A percentile compares a stretch with the other conserved stretches of the same genome.
Evolutionary conservation across 2,888 invertebrate species (phyloP).

Genomic region (Leptopilina myrica): DNA sequence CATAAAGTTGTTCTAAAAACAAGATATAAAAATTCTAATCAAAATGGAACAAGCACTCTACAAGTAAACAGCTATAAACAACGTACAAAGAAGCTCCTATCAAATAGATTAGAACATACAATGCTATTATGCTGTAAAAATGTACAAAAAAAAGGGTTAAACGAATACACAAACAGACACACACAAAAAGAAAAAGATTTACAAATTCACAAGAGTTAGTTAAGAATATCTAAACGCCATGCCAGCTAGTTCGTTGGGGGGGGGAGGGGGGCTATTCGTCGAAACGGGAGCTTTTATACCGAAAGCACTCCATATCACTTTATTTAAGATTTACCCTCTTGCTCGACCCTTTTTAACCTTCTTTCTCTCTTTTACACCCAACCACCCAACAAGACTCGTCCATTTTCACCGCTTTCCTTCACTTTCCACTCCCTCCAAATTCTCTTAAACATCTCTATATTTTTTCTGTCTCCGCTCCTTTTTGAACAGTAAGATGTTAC

Average conservation of each 20-base stretch:
- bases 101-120: no score
- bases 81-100: no score
- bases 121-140: no score
- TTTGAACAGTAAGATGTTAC: conserved; percentile 69
- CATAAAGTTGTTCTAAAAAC: no score
- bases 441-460: conserved; percentile 61
- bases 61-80: no score
- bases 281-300: conserved; percentile 76
- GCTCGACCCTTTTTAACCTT: conserved; percentile 74
- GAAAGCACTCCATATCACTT: conserved; percentile 77
- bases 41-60: no score
- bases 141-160: conserved; percentile 14
- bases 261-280: conserved; percentile 67
- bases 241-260: conserved; percentile 47
- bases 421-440: conserved; percentile 45
- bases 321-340: conserved; percentile 77
- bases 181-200: conserved; percentile 50
- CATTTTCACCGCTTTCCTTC: conserved; percentile 71
- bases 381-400: conserved; percentile 74
- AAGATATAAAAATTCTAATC: no score
- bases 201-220: conserved; percentile 54
- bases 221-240: conserved; percentile 50
- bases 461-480: no score
- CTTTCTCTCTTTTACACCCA: no score
- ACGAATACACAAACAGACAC: conserved; percentile 32